These are phyloP conservation scores for Scarus forsteni DNA, from an alignment of 2,797 vertebrate species.

Conservation along the genomic window DNA sequence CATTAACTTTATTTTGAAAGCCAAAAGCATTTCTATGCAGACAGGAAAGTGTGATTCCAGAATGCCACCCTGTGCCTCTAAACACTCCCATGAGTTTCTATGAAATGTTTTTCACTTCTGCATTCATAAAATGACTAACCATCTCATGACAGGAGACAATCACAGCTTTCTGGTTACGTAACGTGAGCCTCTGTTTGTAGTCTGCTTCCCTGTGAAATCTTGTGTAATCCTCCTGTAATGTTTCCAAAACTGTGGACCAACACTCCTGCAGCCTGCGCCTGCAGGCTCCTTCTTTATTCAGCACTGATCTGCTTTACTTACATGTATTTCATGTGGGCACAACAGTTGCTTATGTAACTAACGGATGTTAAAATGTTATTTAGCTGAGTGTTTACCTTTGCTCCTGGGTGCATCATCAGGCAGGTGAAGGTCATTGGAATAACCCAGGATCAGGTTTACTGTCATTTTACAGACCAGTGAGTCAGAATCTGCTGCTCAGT, in stretches of 20 bases:
- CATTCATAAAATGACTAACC: slow-evolving; percentile 4
- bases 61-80: background rate
- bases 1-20: too few species aligned
- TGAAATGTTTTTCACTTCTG: background rate
- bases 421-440: slow-evolving; percentile 1
- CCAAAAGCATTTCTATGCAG: too few species aligned
- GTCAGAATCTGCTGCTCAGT: slow-evolving; percentile 16
- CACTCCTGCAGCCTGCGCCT: slow-evolving; percentile 7
- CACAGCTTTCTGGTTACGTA: slow-evolving; percentile 34
- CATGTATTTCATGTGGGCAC: background rate
- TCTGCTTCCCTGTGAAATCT: slow-evolving; percentile 30
- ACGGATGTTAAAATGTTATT: background rate
- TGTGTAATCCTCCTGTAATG: slow-evolving; percentile 47
- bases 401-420: background rate
- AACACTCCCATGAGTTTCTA: background rate
- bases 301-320: slow-evolving; percentile 18
- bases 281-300: slow-evolving; percentile 16
- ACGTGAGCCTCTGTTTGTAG: slow-evolving; percentile 20
- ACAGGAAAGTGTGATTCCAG: background rate
- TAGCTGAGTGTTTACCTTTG: background rate
- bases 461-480: background rate
- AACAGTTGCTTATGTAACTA: background rate
- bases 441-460: background rate
- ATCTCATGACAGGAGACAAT: slow-evolving; percentile 16
- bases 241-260: slow-evolving; percentile 25